These are phyloP conservation scores for Lepeophtheirus nordmannii DNA, from an alignment of 2,888 invertebrate species.

Conservation along the genomic window DNA sequence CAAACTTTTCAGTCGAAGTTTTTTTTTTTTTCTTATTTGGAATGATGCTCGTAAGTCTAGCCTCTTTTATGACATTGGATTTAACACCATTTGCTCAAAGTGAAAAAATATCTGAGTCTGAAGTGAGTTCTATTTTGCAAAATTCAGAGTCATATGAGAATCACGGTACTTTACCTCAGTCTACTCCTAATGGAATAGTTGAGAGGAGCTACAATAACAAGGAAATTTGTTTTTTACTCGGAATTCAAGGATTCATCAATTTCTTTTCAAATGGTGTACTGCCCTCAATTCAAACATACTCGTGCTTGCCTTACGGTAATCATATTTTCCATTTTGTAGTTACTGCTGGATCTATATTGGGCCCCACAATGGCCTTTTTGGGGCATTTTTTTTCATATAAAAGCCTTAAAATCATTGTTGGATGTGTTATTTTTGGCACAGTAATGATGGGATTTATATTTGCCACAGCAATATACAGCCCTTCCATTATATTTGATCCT, in stretches of 20 bases:
- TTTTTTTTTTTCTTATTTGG: conserved; percentile 51
- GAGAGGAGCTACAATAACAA: conserved; percentile 23
- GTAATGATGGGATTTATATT: conserved; percentile 50
- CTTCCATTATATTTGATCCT: conserved; percentile 46
- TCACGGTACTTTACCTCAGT: neutral
- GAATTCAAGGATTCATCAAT: conserved; percentile 41
- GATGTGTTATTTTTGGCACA: conserved; percentile 36
- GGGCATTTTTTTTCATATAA: conserved; percentile 38
- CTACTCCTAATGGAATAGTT: neutral
- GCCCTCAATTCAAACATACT: conserved; percentile 62
- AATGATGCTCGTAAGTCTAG: conserved; percentile 47
- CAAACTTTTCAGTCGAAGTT: conserved; percentile 47
- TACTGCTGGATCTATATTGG: conserved; percentile 58
- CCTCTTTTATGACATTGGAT: conserved; percentile 48
- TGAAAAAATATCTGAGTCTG: conserved; percentile 28
- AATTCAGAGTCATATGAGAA: no score
- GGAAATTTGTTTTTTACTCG: conserved; percentile 31
- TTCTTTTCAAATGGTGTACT: conserved; percentile 59
- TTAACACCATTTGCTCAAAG: conserved; percentile 33
- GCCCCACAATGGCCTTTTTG: conserved; percentile 54
- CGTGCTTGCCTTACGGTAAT: conserved; percentile 63
- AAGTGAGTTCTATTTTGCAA: no score
- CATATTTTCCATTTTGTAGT: conserved; percentile 59
- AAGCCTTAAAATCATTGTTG: conserved; percentile 25
- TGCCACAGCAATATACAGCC: conserved; percentile 54